Evolutionary conservation across 2,888 invertebrate genomes (phyloP), one percentile per base, ranked within the genome.

Genomic region (Stenolophus ochropezus): DNA sequence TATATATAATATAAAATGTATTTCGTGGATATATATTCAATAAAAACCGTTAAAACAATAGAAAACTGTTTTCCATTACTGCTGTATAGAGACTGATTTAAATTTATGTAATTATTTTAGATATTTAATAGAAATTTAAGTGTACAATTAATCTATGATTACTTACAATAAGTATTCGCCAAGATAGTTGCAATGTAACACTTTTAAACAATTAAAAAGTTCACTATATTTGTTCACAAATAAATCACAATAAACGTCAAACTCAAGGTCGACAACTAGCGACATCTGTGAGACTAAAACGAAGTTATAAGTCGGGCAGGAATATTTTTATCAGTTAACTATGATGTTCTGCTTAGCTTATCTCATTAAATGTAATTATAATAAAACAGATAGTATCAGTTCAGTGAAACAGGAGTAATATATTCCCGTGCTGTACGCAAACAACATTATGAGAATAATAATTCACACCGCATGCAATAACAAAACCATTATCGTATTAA

Each of bases 401-500:
- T 20, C 56, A 8, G 21, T 20, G 56, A 56, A 56, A 18, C 11
- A 3, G 11, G 11, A 16, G 11, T 56, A 21, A 21, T 56, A 21
- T 56, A 56, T 56, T 6, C 56, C 18, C 56, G 14, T 20, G 56
- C 20, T 21, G 18, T 11, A 16, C 56, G 21, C 56, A 56, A 56
- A 56, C 20, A 56, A 20, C 56, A 56, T 56, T 51, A 56, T 56
- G 56, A 20, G 56, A 56, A 56, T 21, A 20, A 56, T 56, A 56
- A 56, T 56, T 56, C 18, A 56, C 56, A 11, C 20, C 20, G 11
- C 56, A 18, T 49, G 56, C 20, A 56, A 56, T 56, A 56, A 56
- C 6, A 56, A 56, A 56, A 18, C 56, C 56, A 56, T 56, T 56
- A 56, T 56, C 56, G 20, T 21, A 56, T 56, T 56, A 56, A 56